Evolutionary conservation across 2,797 vertebrate species (phyloP).

Genomic region (Psittacula derbiana): DNA sequence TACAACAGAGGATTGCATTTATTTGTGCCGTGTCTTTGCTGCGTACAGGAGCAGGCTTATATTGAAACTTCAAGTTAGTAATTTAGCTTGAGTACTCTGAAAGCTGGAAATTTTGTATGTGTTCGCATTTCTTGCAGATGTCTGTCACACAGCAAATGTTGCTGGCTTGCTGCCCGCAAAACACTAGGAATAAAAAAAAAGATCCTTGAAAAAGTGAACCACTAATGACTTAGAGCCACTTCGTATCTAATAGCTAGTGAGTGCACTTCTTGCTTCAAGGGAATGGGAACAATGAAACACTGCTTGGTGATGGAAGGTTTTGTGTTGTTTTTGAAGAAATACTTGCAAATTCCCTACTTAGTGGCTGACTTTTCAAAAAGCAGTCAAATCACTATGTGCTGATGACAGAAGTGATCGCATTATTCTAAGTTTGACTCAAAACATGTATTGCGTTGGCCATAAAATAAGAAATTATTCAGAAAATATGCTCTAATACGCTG

Average conservation of each 20-base stretch:
- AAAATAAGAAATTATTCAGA: background rate
- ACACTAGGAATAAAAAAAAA: background rate
- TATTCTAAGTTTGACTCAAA: background rate
- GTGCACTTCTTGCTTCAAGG: background rate
- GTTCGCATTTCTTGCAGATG: background rate
- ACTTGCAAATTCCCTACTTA: background rate
- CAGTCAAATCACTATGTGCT: background rate
- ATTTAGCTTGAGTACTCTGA: constrained; percentile 18
- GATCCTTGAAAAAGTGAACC: background rate
- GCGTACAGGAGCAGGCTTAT: background rate
- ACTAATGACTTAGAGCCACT: constrained; percentile 19
- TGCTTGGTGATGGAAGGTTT: background rate
- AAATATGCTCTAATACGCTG: background rate
- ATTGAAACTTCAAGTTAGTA: background rate
- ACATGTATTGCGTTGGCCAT: background rate
- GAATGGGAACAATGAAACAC: background rate
- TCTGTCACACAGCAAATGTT: constrained; percentile 11
- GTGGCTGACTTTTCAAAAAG: background rate
- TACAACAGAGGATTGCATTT: background rate
- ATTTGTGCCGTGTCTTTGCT: background rate
- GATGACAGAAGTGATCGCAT: background rate
- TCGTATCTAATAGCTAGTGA: background rate
- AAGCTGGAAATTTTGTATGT: background rate
- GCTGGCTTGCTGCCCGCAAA: constrained; percentile 11
- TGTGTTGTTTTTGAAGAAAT: background rate